Evolutionary conservation across 2,888 invertebrate species (phyloP), one percentile per base, ranked within the genome.

Genomic region (Epirrhoe tristata): DNA sequence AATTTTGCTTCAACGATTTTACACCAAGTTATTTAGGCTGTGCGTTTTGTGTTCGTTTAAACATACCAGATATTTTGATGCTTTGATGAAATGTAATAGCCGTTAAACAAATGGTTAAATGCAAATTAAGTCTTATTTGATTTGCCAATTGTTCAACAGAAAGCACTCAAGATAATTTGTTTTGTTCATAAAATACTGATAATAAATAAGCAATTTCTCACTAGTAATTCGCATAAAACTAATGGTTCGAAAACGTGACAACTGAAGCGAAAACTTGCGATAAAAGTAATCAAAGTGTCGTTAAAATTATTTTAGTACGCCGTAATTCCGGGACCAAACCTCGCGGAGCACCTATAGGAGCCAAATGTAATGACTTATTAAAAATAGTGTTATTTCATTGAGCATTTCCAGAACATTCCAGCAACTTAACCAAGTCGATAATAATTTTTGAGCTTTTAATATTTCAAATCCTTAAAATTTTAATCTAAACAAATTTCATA

Each of bases 251-350:
- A 88, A 91, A 89, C 88, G 90, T 80, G 87, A 84, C 90, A 89
- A 90, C 85, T 91, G 86, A 90, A 90, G 88, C 87, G 93, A 88
- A 86, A 91, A 90, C 86, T 82, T 82, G 86, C 87, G 93, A 93
- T 93, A 93, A 93, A 92, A 92, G 90, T 92, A 90, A 92, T 93
- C 90, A 92, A 92, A 93, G 82, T 86, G 88, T 89, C 91, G 87
- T 93, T 92, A 92, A 83, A 90, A 91, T 90, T 90, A 89, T 89
- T 91, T 90, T 88, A 91, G 85, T 85, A 82, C 79, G 81, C 79
- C 80, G 79, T 85, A 85, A 85, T 85, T 83, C 77, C 76, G 72
- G 74, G 79, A 80, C 79, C 81, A 80, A 82, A 82, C 77, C 78
- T 79, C 75, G 77, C 68, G 64, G 69, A 67, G 69, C 61, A 72